These are phyloP conservation scores for Oenanthe melanoleuca DNA, from an alignment of 2,113 vertebrate species.

Conservation along the genomic window DNA sequence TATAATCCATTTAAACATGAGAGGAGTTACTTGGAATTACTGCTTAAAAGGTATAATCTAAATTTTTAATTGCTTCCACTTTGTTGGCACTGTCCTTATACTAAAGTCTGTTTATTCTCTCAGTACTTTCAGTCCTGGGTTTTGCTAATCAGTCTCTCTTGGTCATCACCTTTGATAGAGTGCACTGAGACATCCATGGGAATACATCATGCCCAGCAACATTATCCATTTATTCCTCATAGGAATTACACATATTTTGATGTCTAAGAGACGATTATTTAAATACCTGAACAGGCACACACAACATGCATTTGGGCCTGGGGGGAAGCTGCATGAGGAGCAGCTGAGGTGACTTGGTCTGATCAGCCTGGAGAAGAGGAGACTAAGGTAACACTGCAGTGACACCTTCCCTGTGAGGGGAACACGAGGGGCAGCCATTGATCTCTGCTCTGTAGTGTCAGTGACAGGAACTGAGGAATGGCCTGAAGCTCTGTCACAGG, in stretches of 20 bases:
- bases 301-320: neutral
- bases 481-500: neutral
- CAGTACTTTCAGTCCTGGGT: neutral
- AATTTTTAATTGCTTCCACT: neutral
- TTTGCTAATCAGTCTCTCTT: neutral
- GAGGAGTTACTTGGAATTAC: neutral
- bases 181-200: neutral
- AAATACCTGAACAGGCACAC: neutral
- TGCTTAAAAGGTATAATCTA: neutral
- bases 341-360: neutral
- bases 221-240: neutral
- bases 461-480: fast-evolving
- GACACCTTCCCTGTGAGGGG: fast-evolving
- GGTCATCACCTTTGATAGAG: neutral
- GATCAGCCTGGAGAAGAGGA: neutral
- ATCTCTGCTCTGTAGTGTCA: neutral
- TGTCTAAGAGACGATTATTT: neutral
- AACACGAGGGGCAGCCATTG: neutral
- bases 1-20: neutral
- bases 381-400: neutral
- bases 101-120: neutral
- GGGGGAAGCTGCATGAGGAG: neutral
- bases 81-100: neutral
- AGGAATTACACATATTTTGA: neutral
- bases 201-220: neutral